Evolutionary conservation across 2,888 invertebrate genomes (phyloP).

Genomic region (Cancer borealis): DNA sequence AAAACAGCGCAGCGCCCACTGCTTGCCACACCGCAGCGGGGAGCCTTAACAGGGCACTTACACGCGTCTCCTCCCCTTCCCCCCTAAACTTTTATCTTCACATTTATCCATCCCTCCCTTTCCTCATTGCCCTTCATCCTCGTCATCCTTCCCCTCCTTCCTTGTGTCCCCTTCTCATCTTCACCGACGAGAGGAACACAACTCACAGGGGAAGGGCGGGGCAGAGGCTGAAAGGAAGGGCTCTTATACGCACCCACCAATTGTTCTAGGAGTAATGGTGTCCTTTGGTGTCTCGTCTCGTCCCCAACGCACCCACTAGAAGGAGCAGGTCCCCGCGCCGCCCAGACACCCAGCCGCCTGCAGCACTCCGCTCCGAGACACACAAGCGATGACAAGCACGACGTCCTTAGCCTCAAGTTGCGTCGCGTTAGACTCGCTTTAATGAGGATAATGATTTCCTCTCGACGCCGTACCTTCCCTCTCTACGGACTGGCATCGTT

Average conservation of each 20-base stretch:
- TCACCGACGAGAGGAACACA: conserved; percentile 15
- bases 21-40: conserved; percentile 25
- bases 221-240: not conserved
- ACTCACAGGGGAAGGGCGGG: not conserved
- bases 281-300: not conserved
- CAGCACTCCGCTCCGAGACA: not conserved
- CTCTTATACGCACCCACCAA: conserved; percentile 22
- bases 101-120: not conserved
- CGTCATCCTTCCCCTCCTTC: not conserved
- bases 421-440: not conserved
- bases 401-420: not conserved
- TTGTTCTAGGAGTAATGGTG: conserved; percentile 2
- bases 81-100: not conserved
- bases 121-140: not conserved
- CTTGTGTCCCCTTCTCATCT: not conserved
- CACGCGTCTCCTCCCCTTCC: conserved; percentile 18
- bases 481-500: not conserved
- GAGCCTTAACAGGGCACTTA: not conserved
- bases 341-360: not conserved
- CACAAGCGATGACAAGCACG: conserved; percentile 12
- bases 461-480: not conserved
- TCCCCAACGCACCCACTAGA: conserved; percentile 8
- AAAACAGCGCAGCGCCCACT: not conserved
- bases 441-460: conserved; percentile 32
- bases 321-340: not conserved